These are phyloP conservation scores for Phyllostomus hastatus DNA, from an alignment of 2,113 vertebrate species.

Conservation along the genomic window DNA sequence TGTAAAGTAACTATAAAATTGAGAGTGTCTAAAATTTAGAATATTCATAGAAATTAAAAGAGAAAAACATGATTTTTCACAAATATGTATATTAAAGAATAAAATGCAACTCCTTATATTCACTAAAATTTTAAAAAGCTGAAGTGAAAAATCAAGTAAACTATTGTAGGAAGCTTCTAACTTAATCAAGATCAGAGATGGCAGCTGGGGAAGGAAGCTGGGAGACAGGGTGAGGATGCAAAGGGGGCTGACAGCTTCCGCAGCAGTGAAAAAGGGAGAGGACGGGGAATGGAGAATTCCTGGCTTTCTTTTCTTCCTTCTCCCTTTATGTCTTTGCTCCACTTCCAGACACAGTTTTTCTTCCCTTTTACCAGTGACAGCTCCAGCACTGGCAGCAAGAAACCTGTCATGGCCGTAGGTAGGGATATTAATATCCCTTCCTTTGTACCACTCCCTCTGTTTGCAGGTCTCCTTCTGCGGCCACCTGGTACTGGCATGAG, in stretches of 20 bases:
- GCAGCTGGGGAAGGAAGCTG: not conserved
- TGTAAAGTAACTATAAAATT: slow-evolving; percentile 3
- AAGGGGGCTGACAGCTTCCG: not conserved
- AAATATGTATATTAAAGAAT: slow-evolving; percentile 21
- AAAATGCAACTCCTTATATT: not conserved
- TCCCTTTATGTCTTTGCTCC: not conserved
- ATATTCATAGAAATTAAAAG: slow-evolving; percentile 23
- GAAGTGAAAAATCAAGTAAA: slow-evolving; percentile 19
- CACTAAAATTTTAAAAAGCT: not conserved
- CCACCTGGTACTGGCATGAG: not conserved
- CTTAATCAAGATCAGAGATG: not conserved
- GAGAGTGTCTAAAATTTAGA: slow-evolving; percentile 9
- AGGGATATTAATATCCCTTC: not conserved
- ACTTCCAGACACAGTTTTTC: not conserved
- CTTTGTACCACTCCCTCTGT: not conserved
- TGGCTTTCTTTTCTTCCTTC: not conserved
- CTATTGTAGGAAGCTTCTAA: not conserved
- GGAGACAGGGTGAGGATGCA: not conserved
- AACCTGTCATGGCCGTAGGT: not conserved
- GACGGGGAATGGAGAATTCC: not conserved
- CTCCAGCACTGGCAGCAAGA: not conserved
- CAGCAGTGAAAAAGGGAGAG: not conserved
- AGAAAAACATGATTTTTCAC: not conserved
- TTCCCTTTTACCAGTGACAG: not conserved
- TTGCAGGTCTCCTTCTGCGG: not conserved